A percentile compares a stretch with the other conserved stretches of the same genome.
Evolutionary conservation across 2,888 invertebrate genomes (phyloP).

Genomic region (Drosophila atroscutellata): DNA sequence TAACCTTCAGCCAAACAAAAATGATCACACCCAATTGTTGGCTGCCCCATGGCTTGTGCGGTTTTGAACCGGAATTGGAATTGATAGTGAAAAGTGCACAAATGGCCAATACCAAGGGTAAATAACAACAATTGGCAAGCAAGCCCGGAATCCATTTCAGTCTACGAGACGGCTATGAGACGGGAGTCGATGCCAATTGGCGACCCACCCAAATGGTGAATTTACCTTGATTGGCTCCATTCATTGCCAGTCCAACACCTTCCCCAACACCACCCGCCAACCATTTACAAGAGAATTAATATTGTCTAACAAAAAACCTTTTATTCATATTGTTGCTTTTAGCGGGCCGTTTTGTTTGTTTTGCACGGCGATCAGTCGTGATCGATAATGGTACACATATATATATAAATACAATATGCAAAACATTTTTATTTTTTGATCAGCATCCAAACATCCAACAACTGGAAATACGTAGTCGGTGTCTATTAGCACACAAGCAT

Average conservation of each 20-base stretch:
- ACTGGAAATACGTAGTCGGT: not conserved
- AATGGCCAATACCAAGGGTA: constrained; percentile 59
- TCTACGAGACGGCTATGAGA: not conserved
- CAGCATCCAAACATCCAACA: constrained; percentile 3
- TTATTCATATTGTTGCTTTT: constrained; percentile 48
- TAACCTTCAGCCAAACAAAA: constrained; percentile 31
- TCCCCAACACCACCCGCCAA: not conserved
- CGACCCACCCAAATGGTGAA: constrained; percentile 29
- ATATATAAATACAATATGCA: not conserved
- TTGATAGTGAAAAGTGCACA: constrained; percentile 34
- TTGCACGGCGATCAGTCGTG: constrained; percentile 68
- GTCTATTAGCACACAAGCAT: constrained; percentile 22
- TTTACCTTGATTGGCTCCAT: constrained; percentile 7
- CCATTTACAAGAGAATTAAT: constrained; percentile 13
- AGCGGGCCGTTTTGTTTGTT: constrained; percentile 52
- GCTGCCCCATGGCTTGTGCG: constrained; percentile 6
- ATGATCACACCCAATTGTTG: constrained; percentile 6
- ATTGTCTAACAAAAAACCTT: constrained; percentile 46
- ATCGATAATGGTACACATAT: constrained; percentile 60
- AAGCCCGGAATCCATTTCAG: constrained; percentile 26
- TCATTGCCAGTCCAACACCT: not conserved
- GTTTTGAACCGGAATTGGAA: constrained; percentile 54
- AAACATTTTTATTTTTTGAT: not conserved
- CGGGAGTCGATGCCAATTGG: constrained; percentile 14
- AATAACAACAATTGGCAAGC: constrained; percentile 41